Evolutionary conservation across 2,797 vertebrate genomes (phyloP), one percentile per base, ranked within the genome.

Genomic region (Gobio occitaniae): DNA sequence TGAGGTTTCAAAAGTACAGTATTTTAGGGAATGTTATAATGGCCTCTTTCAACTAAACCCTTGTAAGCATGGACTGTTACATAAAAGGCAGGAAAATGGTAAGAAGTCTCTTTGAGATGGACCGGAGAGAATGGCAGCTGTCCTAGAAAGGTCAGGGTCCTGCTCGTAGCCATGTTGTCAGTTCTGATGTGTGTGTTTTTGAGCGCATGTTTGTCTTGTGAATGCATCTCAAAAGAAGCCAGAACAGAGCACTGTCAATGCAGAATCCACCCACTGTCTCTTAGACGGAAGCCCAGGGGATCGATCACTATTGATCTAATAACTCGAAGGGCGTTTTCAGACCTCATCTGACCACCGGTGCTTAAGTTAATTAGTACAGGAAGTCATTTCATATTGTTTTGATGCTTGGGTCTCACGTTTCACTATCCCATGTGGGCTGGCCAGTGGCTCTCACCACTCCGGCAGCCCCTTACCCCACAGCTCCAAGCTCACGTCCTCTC

Each of bases 391-490:
- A 32, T 70, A 29, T 25, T 66, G 16, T 36, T 38, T 12, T 56
- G 17, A 16, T 74, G 25, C 91, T 91, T 92, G 86, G 91, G 87
- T 94, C 92, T 89, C 88, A 80, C 92, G 9, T 86, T 86, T 88
- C 71, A 84, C 89, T 92, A 81, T 93, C 71, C 85, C 61, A 59
- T 71, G 54, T 86, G 52, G 16, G 65, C 80, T 32, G 84, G 38
- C 52, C 93, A 98, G 97, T 90, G 97, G 97, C 65, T 98, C 97
- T 11, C 97, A 97, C 90, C 97, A 97, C 91, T 97, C 96, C 84
- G 96, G 96, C 93, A 98, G 98, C 90, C 96, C 97, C 2, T 95
- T 97, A 6, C 92, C 96, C 59, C 96, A 96, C 78, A 96, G 96
- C 82, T 95, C 96, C 86, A 96, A 97, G 88, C 95, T 92, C 90